These are phyloP conservation scores for Capitella teleta DNA, from an alignment of 1,140 invertebrate species.

Conservation along the genomic window DNA sequence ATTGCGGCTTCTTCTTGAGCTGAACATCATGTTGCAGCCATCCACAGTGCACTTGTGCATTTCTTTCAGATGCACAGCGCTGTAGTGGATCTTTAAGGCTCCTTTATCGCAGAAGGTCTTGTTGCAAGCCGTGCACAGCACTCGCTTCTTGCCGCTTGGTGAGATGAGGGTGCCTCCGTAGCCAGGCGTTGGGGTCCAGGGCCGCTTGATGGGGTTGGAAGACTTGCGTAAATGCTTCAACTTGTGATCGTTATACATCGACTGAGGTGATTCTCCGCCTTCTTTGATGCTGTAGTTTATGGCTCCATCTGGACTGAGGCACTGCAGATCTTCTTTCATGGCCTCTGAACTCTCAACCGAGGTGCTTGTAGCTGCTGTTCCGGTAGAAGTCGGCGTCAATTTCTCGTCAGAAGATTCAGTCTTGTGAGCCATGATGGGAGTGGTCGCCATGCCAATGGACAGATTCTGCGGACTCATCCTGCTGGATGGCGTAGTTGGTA, in stretches of 20 bases:
- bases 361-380: neutral
- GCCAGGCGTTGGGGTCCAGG: constrained; percentile 65
- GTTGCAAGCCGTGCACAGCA: constrained; percentile 94
- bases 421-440: constrained; percentile 9
- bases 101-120: constrained; percentile 99
- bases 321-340: too few relatives aligned
- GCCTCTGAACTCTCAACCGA: too few relatives aligned
- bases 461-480: constrained; percentile 31
- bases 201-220: constrained; percentile 75
- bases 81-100: constrained; percentile 98
- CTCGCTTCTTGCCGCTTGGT: constrained; percentile 60
- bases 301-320: too few relatives aligned
- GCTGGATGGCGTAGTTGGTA: constrained; percentile 18
- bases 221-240: constrained; percentile 58
- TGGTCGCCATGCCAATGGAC: constrained; percentile 24
- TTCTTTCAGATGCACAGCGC: constrained; percentile 87
- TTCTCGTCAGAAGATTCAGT: neutral
- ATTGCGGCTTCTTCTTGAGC: constrained; percentile 85
- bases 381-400: neutral
- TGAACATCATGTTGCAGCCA: constrained; percentile 99
- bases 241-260: constrained; percentile 33
- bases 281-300: constrained; percentile 4
- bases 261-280: neutral
- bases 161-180: constrained; percentile 36
- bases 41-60: constrained; percentile 99